Evolutionary conservation across 2,888 invertebrate genomes (phyloP), one percentile per base, ranked within the genome.

Genomic region (Drosophila anomelani): DNA sequence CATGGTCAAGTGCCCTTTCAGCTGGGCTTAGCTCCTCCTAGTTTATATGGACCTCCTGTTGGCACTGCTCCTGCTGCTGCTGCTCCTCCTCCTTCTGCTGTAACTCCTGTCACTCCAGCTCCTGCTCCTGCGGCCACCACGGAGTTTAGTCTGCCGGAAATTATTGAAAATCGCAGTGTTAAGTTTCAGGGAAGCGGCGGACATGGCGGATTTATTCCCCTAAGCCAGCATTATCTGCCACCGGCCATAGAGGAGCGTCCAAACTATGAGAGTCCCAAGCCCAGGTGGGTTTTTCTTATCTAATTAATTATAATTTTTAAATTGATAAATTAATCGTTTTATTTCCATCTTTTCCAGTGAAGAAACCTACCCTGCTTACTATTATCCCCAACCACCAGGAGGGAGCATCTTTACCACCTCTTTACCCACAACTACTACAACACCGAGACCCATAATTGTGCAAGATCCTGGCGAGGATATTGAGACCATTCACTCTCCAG

Each of bases 71-170:
- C 70, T 0, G 34, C 32, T 44, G 67, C 78, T 6, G 51, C 36
- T 9, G 67, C 68, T 2, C 73, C 84, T 0, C 3, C 17, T 1
- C 12, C n/a, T 44, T 2, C 46, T 26, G 49, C 68, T 0, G 26
- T 44, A 23, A 62, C 32, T 34, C 70, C 80, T 5, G 55, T 47
- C 7, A 75, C 70, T 2, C 76, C 87, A n/a, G 79, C 89, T 15
- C 87, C 90, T 1, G 83, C 88, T 20, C 87, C 90, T 0, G 47
- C 75, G 6, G 67, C 89, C 9, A 85, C 89, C 12, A 89, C 91
- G 0, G 91, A 92, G 54, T 91, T 90, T n/a, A 75, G 67, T 4
- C 62, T 92, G 29, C 92, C 92, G 1, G 92, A 92, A 67, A 84
- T 92, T 2, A 82, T 92, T 10, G 90, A 91, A 49, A 92, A 92